Evolutionary conservation across 2,113 vertebrate species (phyloP).

Genomic region (Garra rufa): DNA sequence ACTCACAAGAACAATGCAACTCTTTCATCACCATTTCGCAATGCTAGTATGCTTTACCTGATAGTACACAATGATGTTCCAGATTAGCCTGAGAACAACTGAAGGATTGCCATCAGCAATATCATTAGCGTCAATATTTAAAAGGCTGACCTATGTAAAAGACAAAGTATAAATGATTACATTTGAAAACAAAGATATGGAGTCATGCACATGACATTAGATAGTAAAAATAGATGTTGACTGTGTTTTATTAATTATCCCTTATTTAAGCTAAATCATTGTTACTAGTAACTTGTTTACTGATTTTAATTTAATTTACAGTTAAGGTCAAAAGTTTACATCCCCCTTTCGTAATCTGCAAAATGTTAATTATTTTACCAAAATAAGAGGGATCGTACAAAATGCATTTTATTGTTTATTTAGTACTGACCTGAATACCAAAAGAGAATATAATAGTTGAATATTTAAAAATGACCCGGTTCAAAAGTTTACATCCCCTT

Average conservation of each 20-base stretch:
- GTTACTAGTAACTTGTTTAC: not conserved
- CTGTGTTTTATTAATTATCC: not conserved
- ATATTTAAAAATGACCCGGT: too few relatives aligned
- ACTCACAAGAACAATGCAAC: not conserved
- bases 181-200: not conserved
- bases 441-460: too few relatives aligned
- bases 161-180: not conserved
- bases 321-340: too few relatives aligned
- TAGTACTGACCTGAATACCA: too few relatives aligned
- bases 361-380: too few relatives aligned
- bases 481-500: too few relatives aligned
- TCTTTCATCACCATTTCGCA: not conserved
- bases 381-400: too few relatives aligned
- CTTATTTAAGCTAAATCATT: not conserved
- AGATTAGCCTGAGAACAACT: slow-evolving; percentile 87
- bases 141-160: slow-evolving; percentile 86
- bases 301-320: not conserved
- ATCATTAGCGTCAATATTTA: slow-evolving; percentile 87
- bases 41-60: slow-evolving; percentile 75
- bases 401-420: too few relatives aligned
- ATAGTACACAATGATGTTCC: slow-evolving; percentile 93
- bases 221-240: not conserved
- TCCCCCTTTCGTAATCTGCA: too few relatives aligned
- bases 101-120: slow-evolving; percentile 89
- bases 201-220: not conserved